Evolutionary conservation across 2,113 vertebrate genomes (phyloP), one percentile per base, ranked within the genome.

Genomic region (Dromas ardeola): DNA sequence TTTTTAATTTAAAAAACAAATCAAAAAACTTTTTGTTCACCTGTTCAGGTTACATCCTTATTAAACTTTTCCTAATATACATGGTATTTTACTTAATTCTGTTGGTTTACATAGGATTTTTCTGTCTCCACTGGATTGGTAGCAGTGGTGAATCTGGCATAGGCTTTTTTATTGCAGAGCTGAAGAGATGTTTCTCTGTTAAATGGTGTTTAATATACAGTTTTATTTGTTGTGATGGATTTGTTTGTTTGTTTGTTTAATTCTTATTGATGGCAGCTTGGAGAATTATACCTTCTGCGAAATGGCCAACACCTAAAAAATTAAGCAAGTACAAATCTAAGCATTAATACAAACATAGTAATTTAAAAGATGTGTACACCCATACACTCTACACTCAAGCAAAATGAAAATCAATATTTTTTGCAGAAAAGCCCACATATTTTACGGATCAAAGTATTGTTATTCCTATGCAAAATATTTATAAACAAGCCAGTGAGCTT

Each of bases 401-500:
- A 80, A 81, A 97, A 86, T 43, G 27, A 66, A 93, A 89, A 81
- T 40, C 69, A 89, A 45, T 3, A 13, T 56, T 86, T 84, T 65
- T 87, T 95, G 47, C 30, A 95, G 66, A 81, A 93, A 86, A 86
- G 11, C n/a, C 34, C 62, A 47, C 34, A 9, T 86, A 71, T 90
- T 95, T 81, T 82, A 85, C 43, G 86, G 69, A 86, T 38, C 36
- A 82, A 61, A 27, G 26, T 56, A 53, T 34, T 72, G 29, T 87
- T 87, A 36, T 86, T 92, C 36, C 56, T 77, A 62, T 87, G 43
- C 38, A 94, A 95, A 95, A 77, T 82, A 85, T 80, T 92, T 93
- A 90, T 89, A 85, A 88, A 84, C 34, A 94, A 80, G 4, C 13
- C 36, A 81, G 49, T 70, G 82, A 72, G 30, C 71, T 91, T 97